phyloP scores from a whole-genome alignment of 2,888 invertebrate species.

The Drosophila affinis region DNA sequence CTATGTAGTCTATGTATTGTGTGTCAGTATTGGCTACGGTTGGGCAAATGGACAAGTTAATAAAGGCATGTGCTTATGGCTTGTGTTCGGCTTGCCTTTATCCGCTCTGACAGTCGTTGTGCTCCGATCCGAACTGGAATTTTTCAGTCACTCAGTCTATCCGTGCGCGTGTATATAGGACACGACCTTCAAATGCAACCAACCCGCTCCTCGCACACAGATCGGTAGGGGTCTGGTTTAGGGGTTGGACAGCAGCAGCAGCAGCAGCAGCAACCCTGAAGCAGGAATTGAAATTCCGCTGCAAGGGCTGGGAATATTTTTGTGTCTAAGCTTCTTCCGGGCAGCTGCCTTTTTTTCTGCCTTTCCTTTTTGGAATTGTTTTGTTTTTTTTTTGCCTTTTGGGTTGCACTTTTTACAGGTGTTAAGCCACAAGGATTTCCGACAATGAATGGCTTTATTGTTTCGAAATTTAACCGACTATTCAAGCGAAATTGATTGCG shows the following conservation, averaged over 20 bases:
- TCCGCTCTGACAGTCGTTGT: constrained; percentile 36
- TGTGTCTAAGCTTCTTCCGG: neutral
- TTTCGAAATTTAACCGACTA: too few species aligned
- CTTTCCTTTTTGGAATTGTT: neutral
- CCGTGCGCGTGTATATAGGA: constrained; percentile 22
- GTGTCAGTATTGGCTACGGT: constrained; percentile 26
- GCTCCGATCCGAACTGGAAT: constrained; percentile 16
- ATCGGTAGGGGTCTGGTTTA: constrained; percentile 7
- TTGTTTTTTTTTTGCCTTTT: neutral
- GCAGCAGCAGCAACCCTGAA: constrained; percentile 13
- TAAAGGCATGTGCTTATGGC: constrained; percentile 23
- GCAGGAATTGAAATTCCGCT: neutral
- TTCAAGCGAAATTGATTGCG: too few species aligned
- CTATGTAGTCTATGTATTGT: neutral
- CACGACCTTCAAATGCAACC: constrained; percentile 51
- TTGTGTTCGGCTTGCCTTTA: constrained; percentile 17
- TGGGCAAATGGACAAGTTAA: constrained; percentile 44
- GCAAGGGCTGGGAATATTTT: constrained; percentile 20
- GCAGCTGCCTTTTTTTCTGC: constrained; percentile 29
- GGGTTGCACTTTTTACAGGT: neutral
- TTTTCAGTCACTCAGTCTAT: neutral
- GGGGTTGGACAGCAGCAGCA: constrained; percentile 20
- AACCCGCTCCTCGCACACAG: constrained; percentile 25
- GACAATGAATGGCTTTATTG: too few species aligned
- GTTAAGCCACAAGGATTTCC: neutral